A percentile compares a stretch with the other conserved stretches of the same genome.
These are phyloP conservation scores for Arbacia lixula DNA, from an alignment of 53 echinoderm and acorn worm species.

Conservation along the genomic window DNA sequence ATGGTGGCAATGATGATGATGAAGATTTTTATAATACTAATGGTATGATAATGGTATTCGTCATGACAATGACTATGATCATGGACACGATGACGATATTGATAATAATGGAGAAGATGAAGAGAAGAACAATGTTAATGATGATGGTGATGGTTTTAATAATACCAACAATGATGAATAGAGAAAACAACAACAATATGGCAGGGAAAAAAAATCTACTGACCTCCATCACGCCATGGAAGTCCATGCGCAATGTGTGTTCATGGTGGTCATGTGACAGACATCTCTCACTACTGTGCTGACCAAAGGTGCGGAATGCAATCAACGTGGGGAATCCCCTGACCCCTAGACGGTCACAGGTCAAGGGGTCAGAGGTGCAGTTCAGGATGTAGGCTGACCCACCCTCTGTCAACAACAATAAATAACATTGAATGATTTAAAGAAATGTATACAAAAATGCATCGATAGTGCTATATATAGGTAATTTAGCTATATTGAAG, in stretches of 20 bases:
- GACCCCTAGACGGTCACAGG: slow-evolving; percentile 71
- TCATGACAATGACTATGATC: too few species aligned
- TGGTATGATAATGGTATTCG: too few species aligned
- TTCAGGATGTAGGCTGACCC: slow-evolving; percentile 83
- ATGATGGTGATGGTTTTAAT: too few species aligned
- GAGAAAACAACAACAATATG: too few species aligned
- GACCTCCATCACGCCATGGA: slow-evolving; percentile 85
- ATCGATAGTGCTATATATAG: neutral
- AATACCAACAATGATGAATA: too few species aligned
- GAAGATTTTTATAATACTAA: too few species aligned
- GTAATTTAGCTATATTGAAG: too few species aligned
- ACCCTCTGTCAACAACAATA: slow-evolving; percentile 56
- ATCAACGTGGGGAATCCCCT: slow-evolving; percentile 88
- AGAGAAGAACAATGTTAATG: too few species aligned
- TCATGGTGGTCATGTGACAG: slow-evolving; percentile 51
- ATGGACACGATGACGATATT: too few species aligned
- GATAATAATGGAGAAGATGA: too few species aligned
- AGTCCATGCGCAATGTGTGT: slow-evolving; percentile 91
- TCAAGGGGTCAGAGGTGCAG: slow-evolving; percentile 78
- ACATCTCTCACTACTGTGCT: slow-evolving; percentile 74
- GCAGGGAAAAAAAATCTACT: neutral
- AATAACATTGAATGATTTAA: neutral
- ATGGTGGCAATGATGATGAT: too few species aligned
- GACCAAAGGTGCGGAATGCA: slow-evolving; percentile 81
- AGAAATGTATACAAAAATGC: neutral